These are phyloP conservation scores for Oreonectes daqikongensis DNA, from an alignment of 2,797 vertebrate genomes.

Conservation along the genomic window DNA sequence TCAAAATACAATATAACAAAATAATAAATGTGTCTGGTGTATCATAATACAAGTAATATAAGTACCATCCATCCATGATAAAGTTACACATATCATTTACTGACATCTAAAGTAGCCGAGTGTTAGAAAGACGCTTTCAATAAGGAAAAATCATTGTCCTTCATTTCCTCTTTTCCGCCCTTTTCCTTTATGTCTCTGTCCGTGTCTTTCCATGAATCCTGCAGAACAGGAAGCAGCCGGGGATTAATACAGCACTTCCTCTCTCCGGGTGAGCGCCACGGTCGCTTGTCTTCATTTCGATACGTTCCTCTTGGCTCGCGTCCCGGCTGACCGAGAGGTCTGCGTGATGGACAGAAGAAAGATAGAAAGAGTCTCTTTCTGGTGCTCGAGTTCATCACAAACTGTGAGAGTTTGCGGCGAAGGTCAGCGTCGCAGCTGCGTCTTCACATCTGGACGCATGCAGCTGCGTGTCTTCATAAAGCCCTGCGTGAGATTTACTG, in stretches of 20 bases:
- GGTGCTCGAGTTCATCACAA: no score
- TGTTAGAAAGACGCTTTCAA: constrained; percentile 47
- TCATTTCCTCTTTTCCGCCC: constrained; percentile 49
- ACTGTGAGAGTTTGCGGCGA: constrained; percentile 29
- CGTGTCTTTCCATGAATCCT: constrained; percentile 58
- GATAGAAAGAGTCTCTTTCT: constrained; percentile 47
- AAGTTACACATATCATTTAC: constrained; percentile 52
- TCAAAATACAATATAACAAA: constrained; percentile 3
- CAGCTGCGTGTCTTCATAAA: neutral
- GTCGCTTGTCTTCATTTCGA: constrained; percentile 71
- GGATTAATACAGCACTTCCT: constrained; percentile 72
- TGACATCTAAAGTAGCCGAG: constrained; percentile 46
- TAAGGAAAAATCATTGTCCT: constrained; percentile 60
- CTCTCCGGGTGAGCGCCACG: constrained; percentile 47
- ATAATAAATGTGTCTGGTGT: constrained; percentile 10
- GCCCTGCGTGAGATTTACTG: neutral
- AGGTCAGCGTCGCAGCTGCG: constrained; percentile 53
- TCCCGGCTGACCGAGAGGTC: constrained; percentile 62
- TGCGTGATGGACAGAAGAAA: constrained; percentile 16
- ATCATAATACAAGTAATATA: constrained; percentile 62
- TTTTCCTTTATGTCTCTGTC: constrained; percentile 55
- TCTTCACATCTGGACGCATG: constrained; percentile 18
- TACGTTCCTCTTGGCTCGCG: constrained; percentile 62
- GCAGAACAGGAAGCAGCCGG: constrained; percentile 54
- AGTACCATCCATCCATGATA: constrained; percentile 76